Base-by-base conservation (phyloP, 1,140 invertebrate genomes). In the Fopius arisanus region DNA sequence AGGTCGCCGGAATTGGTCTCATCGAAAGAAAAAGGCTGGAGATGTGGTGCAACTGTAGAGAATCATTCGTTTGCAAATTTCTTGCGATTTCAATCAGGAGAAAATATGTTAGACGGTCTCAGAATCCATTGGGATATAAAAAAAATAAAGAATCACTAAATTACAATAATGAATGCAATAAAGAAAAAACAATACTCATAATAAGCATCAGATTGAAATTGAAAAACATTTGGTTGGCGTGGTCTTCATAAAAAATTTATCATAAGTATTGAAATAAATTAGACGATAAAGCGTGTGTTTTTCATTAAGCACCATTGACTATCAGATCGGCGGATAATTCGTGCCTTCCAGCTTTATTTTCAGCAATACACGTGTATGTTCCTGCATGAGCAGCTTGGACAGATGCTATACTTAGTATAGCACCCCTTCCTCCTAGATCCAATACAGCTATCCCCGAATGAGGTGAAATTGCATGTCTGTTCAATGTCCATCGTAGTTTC, bases 331-430 rank as follows among this genome's bases (percentile, higher is more conserved):
- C 87, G 40, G 92, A 90, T 78, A 92, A 89, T 78, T 90, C 89
- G 72, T 89, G 88, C 79, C 89, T 90, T 67, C 93, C 93, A 73
- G 92, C 93, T 70, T 89, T 88, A 86, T 96, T 96, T 88, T 91
- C 90, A 62, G 92, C 94, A 73, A 92, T 89, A 85, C 94, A 96
- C n/a, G 93, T 94, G 84, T 95, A 96, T 81, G 92, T 94, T 80
- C 94, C 94, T 74, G 92, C 91, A 85, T 95, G 93, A 75, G 88
- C 87, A 37, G 90, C 91, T 80, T 90, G 89, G 69, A 93, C 91
- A 74, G 89, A 92, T 83, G 93, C 92, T 78, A 95, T 94, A 77
- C 92, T 92, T 70, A 95, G 88, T 78, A 93, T 89, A 77, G 91
- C 93, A 81, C 91, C 92, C 75, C 92, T 90, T 85, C 91, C 91